Conservation (phyloP, 2,797 vertebrate species). For the Hemitrygon akajei region DNA sequence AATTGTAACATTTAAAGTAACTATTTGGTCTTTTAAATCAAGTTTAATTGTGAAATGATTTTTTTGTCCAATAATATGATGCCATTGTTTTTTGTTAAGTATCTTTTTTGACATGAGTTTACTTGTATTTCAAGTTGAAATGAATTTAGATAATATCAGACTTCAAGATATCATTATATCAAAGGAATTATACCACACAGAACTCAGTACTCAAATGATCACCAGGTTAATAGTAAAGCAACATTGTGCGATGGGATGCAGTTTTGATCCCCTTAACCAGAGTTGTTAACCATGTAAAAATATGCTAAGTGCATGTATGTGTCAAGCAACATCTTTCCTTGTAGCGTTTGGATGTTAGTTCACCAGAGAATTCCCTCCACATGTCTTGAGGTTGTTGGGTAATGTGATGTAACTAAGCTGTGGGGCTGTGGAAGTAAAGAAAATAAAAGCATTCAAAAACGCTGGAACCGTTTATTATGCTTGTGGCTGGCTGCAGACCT, state of each 20-base stretch:
- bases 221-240: neutral
- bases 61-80: neutral
- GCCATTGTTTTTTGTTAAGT: neutral
- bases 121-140: neutral
- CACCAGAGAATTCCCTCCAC: neutral
- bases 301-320: neutral
- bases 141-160: neutral
- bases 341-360: neutral
- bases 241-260: neutral
- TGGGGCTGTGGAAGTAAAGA: neutral
- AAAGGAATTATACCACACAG: neutral
- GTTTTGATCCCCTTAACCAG: neutral
- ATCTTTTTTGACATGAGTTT: neutral
- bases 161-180: neutral
- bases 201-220: neutral
- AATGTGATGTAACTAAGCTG: neutral
- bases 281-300: neutral
- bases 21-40: neutral
- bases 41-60: neutral
- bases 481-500: neutral
- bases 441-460: neutral
- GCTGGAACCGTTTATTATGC: neutral
- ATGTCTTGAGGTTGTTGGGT: neutral
- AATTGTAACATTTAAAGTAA: neutral
- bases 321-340: neutral